These are phyloP conservation scores for Mastacembelus armatus DNA, from an alignment of 2,797 vertebrate species.

Conservation along the genomic window DNA sequence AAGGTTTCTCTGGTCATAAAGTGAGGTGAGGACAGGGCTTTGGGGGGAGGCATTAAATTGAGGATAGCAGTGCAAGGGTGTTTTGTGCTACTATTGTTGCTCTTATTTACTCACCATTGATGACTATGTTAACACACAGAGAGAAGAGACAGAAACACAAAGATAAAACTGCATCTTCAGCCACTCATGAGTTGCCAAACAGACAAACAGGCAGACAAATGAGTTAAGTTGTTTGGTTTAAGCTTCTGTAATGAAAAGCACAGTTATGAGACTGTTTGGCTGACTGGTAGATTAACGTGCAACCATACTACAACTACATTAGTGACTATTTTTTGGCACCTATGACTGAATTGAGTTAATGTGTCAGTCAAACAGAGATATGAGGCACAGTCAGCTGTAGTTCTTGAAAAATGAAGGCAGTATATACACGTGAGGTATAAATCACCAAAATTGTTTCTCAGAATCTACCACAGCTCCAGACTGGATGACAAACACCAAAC, in stretches of 20 bases:
- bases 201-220: constrained; percentile 63
- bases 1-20: constrained; percentile 22
- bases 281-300: constrained; percentile 56
- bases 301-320: constrained; percentile 13
- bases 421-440: constrained; percentile 1
- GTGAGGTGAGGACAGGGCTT: constrained; percentile 45
- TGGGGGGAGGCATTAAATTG: constrained; percentile 49
- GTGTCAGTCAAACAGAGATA: neutral
- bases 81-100: constrained; percentile 38
- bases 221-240: constrained; percentile 57
- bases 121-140: constrained; percentile 84
- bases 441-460: constrained; percentile 36
- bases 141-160: constrained; percentile 86
- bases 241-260: constrained; percentile 52
- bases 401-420: constrained; percentile 5
- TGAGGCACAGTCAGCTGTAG: constrained; percentile 16
- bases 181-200: constrained; percentile 67
- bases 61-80: constrained; percentile 29
- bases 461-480: constrained; percentile 57
- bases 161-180: constrained; percentile 82
- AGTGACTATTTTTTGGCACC: neutral
- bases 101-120: constrained; percentile 84
- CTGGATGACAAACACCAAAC: constrained; percentile 37
- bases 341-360: neutral
- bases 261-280: constrained; percentile 27